Percentiles rank a stretch among this genome's conserved stretches.
Conservation (phyloP, 2,888 invertebrate species). For the Zaprionus bogoriensis region DNA sequence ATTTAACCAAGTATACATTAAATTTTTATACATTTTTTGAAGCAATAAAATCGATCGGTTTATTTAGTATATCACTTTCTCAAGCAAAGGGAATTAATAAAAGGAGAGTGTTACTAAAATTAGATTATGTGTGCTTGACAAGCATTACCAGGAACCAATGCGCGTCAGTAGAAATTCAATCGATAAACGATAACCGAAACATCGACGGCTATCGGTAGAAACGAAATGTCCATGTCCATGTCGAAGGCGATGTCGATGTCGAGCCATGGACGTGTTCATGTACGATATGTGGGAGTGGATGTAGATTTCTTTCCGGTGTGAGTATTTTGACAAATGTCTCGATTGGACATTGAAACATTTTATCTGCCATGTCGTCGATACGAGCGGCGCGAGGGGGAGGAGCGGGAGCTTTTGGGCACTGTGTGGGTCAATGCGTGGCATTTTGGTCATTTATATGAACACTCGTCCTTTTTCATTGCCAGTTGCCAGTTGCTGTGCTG, state of each 20-base stretch:
- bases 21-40: too few species aligned
- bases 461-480: constrained; percentile 75
- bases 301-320: constrained; percentile 49
- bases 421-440: constrained; percentile 77
- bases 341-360: constrained; percentile 82
- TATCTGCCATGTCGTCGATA: constrained; percentile 78
- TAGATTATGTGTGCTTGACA: too few species aligned
- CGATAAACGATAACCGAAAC: constrained; percentile 19
- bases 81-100: too few species aligned
- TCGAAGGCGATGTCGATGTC: constrained; percentile 14
- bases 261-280: constrained; percentile 16
- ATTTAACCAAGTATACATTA: too few species aligned
- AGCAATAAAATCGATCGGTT: too few species aligned
- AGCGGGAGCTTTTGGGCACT: constrained; percentile 32
- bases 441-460: constrained; percentile 81
- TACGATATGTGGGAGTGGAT: constrained; percentile 19
- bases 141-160: too few species aligned
- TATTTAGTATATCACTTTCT: too few species aligned
- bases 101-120: too few species aligned
- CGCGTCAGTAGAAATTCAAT: constrained; percentile 8
- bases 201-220: constrained; percentile 29
- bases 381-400: constrained; percentile 39
- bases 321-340: constrained; percentile 80
- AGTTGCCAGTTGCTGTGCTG: constrained; percentile 54
- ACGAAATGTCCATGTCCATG: constrained; percentile 43